phyloP scores from a whole-genome alignment of 1,140 invertebrate genomes.

The Philotrypesis tridentata region DNA sequence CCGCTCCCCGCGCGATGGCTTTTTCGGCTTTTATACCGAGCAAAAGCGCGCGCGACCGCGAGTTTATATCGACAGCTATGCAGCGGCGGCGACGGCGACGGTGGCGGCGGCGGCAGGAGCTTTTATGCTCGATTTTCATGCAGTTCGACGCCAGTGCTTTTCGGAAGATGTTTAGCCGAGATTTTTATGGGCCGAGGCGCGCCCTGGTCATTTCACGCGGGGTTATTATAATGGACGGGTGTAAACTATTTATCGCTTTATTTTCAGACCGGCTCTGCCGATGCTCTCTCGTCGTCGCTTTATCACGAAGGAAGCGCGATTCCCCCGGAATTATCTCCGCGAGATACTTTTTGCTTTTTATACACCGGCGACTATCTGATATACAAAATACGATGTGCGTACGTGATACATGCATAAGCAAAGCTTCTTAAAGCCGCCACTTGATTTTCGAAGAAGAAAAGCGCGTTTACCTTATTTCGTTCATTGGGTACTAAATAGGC shows the following conservation, averaged over 20 bases:
- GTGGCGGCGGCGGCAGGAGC: not conserved
- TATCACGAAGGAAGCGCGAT: not conserved
- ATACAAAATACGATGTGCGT: too few species aligned
- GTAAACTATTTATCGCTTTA: not conserved
- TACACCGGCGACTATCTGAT: too few species aligned
- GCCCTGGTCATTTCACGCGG: not conserved
- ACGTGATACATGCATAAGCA: too few species aligned
- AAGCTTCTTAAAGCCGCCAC: too few species aligned
- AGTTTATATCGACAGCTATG: not conserved
- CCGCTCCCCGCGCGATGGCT: not conserved
- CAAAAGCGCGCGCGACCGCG: not conserved
- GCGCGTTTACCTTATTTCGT: too few species aligned
- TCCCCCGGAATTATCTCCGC: not conserved
- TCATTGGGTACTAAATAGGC: too few species aligned
- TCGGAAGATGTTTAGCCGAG: not conserved
- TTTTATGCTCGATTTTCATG: slow-evolving; percentile 25
- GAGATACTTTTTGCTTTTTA: too few species aligned
- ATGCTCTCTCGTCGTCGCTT: not conserved
- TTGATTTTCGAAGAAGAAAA: too few species aligned
- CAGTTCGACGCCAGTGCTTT: not conserved
- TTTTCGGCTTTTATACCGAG: not conserved
- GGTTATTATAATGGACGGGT: not conserved
- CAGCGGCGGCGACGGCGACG: too few species aligned
- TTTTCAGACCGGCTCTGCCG: too few species aligned
- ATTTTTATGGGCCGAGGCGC: not conserved